A percentile compares a stretch with the other conserved stretches of the same genome.
Conservation (phyloP, 2,113 vertebrate species). For the Bufo bufo region DNA sequence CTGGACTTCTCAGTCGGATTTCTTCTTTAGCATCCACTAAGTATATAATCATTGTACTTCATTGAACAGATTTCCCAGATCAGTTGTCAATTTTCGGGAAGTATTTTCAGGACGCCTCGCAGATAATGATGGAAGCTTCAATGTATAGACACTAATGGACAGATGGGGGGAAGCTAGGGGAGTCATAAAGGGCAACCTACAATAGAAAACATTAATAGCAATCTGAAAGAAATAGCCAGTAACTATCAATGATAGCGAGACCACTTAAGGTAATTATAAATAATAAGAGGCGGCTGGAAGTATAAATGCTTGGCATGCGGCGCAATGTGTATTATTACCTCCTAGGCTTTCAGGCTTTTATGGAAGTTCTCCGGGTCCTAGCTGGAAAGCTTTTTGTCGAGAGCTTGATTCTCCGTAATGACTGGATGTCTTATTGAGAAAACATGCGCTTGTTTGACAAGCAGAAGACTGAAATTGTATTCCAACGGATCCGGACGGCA, state of each 20-base stretch:
- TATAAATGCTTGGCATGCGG: not conserved
- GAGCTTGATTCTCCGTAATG: slow-evolving; percentile 3
- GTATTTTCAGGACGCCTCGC: not conserved
- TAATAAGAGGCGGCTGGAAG: slow-evolving; percentile 18
- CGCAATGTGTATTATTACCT: slow-evolving; percentile 26
- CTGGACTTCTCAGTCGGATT: not conserved
- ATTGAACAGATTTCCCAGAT: not conserved
- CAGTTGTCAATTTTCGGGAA: not conserved
- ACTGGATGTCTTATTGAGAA: slow-evolving; percentile 32
- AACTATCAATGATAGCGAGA: slow-evolving; percentile 11
- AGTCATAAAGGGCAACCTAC: slow-evolving; percentile 15
- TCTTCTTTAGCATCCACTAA: not conserved
- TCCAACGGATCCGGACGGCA: not conserved
- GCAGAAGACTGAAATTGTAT: slow-evolving; percentile 20
- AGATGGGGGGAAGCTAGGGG: not conserved
- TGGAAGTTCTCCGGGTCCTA: not conserved
- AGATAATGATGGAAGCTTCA: not conserved
- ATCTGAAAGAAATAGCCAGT: slow-evolving; percentile 6
- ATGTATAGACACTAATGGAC: not conserved
- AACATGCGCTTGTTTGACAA: slow-evolving; percentile 24
- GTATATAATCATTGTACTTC: not conserved
- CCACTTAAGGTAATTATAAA: slow-evolving; percentile 40
- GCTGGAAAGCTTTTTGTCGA: slow-evolving; percentile 33
- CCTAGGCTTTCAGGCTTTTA: slow-evolving; percentile 21
- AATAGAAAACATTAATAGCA: slow-evolving; percentile 22